Evolutionary conservation across 2,888 invertebrate genomes (phyloP).

Genomic region (Coecobrya sp.): DNA sequence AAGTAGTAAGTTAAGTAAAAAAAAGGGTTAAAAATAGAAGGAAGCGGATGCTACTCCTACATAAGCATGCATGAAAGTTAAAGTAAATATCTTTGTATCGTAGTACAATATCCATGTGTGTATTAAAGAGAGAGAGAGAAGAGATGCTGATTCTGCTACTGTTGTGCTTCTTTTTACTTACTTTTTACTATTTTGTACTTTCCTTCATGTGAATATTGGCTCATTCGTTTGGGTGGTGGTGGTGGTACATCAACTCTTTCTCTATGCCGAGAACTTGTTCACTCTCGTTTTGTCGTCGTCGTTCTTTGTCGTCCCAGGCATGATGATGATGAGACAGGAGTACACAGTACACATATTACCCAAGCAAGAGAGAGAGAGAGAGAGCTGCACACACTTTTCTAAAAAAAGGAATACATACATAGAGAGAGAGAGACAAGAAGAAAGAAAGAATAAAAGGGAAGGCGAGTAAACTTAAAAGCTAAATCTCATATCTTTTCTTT

Average conservation of each 20-base stretch:
- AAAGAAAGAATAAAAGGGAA: slow-evolving; percentile 52
- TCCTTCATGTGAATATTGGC: slow-evolving; percentile 78
- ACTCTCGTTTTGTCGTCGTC: slow-evolving; percentile 48
- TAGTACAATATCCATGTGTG: background rate
- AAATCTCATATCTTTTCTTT: slow-evolving; percentile 76
- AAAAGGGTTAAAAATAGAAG: slow-evolving; percentile 68
- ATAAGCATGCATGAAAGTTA: slow-evolving; percentile 33
- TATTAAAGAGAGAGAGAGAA: slow-evolving; percentile 46
- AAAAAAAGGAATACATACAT: slow-evolving; percentile 48
- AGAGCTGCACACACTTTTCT: slow-evolving; percentile 4
- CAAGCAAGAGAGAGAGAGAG: background rate
- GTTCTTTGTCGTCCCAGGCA: slow-evolving; percentile 74
- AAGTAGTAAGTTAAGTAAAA: slow-evolving; percentile 79
- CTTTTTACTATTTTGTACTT: slow-evolving; percentile 64
- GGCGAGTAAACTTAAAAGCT: slow-evolving; percentile 78
- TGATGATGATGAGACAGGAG: slow-evolving; percentile 69
- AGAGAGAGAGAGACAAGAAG: slow-evolving; percentile 34
- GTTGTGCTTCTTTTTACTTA: slow-evolving; percentile 38
- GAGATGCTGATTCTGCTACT: slow-evolving; percentile 52
- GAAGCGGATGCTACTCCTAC: background rate
- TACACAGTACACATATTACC: slow-evolving; percentile 38
- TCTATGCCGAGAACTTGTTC: slow-evolving; percentile 58
- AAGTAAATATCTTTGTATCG: slow-evolving; percentile 61
- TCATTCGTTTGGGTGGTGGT: slow-evolving; percentile 65
- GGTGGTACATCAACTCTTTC: slow-evolving; percentile 37